Evolutionary conservation across 64 coral and sea anemone species (phyloP).

Genomic region (Pocillopora verrucosa): DNA sequence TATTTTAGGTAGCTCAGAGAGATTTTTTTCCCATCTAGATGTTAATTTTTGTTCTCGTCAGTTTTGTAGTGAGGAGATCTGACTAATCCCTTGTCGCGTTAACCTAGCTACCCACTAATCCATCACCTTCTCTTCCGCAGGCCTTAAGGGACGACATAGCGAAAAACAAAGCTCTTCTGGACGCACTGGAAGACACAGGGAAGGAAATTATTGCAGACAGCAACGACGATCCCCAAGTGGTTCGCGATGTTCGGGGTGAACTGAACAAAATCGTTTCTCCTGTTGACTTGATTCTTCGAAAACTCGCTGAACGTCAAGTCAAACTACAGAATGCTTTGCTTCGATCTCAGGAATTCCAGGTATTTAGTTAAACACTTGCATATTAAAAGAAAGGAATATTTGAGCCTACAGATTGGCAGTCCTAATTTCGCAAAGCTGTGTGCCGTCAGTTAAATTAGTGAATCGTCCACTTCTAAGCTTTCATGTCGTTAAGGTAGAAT

Average conservation of each 20-base stretch:
- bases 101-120: background rate
- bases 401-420: no score
- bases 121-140: conserved; percentile 11
- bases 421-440: no score
- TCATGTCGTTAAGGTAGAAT: no score
- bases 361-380: background rate
- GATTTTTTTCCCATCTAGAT: no score
- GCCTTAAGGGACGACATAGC: conserved; percentile 73
- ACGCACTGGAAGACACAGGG: conserved; percentile 77
- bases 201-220: conserved; percentile 77
- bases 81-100: no score
- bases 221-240: conserved; percentile 85
- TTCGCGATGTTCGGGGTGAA: conserved; percentile 80
- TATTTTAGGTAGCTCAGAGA: no score
- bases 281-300: conserved; percentile 70
- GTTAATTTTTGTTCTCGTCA: no score
- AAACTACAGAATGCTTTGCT: conserved; percentile 84
- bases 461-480: no score
- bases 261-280: conserved; percentile 81
- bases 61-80: no score
- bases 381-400: no score
- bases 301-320: conserved; percentile 79
- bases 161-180: conserved; percentile 72
- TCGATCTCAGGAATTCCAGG: conserved; percentile 90
- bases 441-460: no score